Conservation (phyloP, 2,888 invertebrate species). For the Hetaerina titia region DNA sequence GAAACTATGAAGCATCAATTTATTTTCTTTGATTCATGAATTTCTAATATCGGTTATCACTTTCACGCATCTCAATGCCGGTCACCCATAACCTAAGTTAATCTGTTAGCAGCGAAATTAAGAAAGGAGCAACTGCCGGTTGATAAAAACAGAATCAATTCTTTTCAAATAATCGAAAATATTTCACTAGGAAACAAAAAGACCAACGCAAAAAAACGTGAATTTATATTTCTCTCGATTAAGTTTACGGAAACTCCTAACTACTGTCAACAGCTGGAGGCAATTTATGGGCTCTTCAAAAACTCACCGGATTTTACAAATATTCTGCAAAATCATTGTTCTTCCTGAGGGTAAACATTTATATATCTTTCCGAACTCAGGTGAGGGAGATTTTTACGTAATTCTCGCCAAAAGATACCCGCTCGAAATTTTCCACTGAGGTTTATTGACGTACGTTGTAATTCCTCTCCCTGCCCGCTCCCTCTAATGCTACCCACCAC, state of each 20-base stretch:
- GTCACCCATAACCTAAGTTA: no score
- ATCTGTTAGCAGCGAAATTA: no score
- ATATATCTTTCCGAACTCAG: neutral
- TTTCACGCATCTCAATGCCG: no score
- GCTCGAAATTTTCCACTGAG: constrained; percentile 5
- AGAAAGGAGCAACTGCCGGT: no score
- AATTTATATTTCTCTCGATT: no score
- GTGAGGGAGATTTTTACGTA: neutral
- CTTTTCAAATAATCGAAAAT: no score
- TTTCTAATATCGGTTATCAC: no score
- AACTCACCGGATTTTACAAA: neutral
- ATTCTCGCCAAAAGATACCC: neutral
- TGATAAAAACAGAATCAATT: no score
- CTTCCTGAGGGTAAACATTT: neutral
- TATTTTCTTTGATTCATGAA: no score
- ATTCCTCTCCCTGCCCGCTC: neutral
- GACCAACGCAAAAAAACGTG: no score
- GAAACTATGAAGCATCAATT: no score
- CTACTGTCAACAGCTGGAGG: neutral
- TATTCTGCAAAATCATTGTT: neutral
- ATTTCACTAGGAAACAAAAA: no score
- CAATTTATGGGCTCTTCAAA: neutral
- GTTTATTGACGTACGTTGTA: neutral
- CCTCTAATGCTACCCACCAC: neutral
- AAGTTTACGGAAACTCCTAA: neutral